phyloP scores from a whole-genome alignment of 64 coral and sea anemone genomes.

The Porites lutea region DNA sequence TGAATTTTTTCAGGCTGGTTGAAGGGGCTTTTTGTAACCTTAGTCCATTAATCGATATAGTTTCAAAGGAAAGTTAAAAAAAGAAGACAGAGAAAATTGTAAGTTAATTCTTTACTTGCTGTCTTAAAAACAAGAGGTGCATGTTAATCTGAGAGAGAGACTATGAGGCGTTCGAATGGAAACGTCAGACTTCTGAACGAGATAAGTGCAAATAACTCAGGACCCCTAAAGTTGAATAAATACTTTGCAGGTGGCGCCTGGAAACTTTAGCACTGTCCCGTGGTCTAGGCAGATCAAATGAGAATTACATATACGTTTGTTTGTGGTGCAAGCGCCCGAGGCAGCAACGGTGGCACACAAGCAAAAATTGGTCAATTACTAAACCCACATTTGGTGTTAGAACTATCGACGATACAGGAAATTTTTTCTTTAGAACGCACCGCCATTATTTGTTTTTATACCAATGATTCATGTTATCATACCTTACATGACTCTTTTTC shows the following conservation, averaged over 20 bases:
- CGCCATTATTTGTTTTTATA: constrained; percentile 38
- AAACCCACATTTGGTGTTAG: constrained; percentile 22
- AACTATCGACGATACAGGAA: constrained; percentile 24
- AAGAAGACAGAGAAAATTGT: constrained; percentile 18
- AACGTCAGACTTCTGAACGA: constrained; percentile 51
- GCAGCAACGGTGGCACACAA: neutral
- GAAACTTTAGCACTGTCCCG: constrained; percentile 56
- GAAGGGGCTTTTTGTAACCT: neutral
- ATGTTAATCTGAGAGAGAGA: neutral
- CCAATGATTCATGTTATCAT: constrained; percentile 45
- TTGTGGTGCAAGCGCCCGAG: constrained; percentile 65
- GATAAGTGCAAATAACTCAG: constrained; percentile 29
- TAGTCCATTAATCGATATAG: constrained; percentile 22
- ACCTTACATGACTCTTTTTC: constrained; percentile 60
- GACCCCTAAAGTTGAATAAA: constrained; percentile 20
- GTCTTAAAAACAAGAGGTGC: constrained; percentile 36
- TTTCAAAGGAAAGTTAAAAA: neutral
- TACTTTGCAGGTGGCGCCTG: constrained; percentile 61
- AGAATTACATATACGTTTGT: constrained; percentile 60
- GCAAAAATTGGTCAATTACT: constrained; percentile 46
- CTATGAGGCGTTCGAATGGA: constrained; percentile 35
- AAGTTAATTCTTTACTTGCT: constrained; percentile 18
- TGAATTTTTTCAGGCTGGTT: neutral
- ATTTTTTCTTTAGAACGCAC: neutral
- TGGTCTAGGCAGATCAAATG: constrained; percentile 46